Evolutionary conservation across 1,140 invertebrate species (phyloP), one percentile per base, ranked within the genome.

Genomic region (Berghia stephanieae): DNA sequence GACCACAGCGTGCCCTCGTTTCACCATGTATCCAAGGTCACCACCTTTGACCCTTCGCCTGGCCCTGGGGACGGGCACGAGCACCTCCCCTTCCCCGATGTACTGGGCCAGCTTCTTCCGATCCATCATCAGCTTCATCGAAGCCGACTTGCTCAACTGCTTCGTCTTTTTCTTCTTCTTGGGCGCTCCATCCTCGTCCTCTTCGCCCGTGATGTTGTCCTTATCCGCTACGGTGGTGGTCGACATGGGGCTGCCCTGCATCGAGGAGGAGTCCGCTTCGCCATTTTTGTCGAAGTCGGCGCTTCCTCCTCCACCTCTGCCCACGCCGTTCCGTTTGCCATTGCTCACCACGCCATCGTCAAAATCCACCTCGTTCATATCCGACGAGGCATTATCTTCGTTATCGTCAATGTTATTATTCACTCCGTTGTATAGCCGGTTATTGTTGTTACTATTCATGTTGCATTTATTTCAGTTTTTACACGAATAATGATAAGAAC

Each of bases 21-120:
- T 76, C n/a, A 76, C 74, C 74, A 76, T 76, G 38, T 76, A 76
- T 21, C 74, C 74, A 24, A 66, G 74, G 1, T 76, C 74, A 31
- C 38, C 40, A 44, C 74, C 43, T n/a, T 76, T 76, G 2, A 76
- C 27, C 27, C 74, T 66, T 13, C 74, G 60, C 43, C 74, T n/a
- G 6, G 74, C 74, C 18, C 74, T 36, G 10, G 74, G 74, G 13
- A 76, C 74, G 16, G 74, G 74, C 60, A 76, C 60, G 5, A 76
- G 52, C 16, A 67, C 43, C 63, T 76, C 74, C 3, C 74, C 74
- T n/a, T 76, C 74, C 21, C 74, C 74, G 2, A 76, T 44, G 34
- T 67, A 76, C 43, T 76, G 57, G 27, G 67, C 60, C 16, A 76
- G 38, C 8, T 68, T 66, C n/a, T 76, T 68, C 74, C 68, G 67